Conservation (phyloP, 2,888 invertebrate species). For the Rhagonycha fulva region DNA sequence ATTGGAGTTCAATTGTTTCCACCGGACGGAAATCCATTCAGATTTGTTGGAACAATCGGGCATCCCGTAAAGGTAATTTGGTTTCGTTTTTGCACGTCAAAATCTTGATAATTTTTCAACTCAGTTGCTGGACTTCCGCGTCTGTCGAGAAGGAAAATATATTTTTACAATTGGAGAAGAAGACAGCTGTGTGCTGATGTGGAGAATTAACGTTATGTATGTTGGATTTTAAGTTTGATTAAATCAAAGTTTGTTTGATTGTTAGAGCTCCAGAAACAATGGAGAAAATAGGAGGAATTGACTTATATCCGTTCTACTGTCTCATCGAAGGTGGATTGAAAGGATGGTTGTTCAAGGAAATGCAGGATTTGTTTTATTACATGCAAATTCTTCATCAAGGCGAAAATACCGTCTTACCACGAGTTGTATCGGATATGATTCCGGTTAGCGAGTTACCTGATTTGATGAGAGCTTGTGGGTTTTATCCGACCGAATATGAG, state of each 20-base stretch:
- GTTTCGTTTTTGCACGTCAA: not conserved
- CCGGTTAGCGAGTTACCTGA: conserved; percentile 71
- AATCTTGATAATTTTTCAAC: conserved; percentile 1
- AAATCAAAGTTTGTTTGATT: conserved; percentile 39
- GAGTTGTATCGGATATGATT: conserved; percentile 65
- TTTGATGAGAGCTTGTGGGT: conserved; percentile 75
- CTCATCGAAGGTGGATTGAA: conserved; percentile 71
- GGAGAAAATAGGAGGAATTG: conserved; percentile 59
- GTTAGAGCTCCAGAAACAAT: conserved; percentile 1
- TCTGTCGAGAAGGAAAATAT: conserved; percentile 57
- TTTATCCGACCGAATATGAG: conserved; percentile 75
- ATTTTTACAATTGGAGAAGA: conserved; percentile 61
- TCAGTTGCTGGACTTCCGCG: conserved; percentile 51
- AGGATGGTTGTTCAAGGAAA: conserved; percentile 72
- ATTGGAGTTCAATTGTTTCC: conserved; percentile 73
- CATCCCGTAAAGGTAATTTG: conserved; percentile 66
- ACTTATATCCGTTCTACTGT: conserved; percentile 71
- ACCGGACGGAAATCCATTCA: conserved; percentile 76
- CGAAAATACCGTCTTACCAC: conserved; percentile 65
- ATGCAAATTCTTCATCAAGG: conserved; percentile 76
- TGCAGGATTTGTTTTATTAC: conserved; percentile 77
- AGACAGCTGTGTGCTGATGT: conserved; percentile 61
- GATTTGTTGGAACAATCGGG: conserved; percentile 64
- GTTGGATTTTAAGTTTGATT: conserved; percentile 42
- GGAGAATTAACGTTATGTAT: conserved; percentile 61